Conservation (phyloP, 2,888 invertebrate genomes). For the Helicoverpa assulta region DNA sequence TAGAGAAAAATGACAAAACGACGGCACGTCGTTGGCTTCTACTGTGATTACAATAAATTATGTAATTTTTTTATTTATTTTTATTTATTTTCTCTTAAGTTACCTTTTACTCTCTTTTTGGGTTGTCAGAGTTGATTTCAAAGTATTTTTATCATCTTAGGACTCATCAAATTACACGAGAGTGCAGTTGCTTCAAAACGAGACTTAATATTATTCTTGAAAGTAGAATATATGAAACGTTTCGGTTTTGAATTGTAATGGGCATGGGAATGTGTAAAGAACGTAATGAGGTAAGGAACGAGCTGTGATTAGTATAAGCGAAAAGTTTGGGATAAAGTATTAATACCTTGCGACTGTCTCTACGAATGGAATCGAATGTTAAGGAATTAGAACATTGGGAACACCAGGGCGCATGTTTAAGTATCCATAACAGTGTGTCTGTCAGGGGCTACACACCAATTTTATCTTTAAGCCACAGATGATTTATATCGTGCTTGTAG, state of each 20-base stretch:
- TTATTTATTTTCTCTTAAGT: slow-evolving; percentile 62
- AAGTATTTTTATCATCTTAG: slow-evolving; percentile 5
- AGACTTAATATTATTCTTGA: slow-evolving; percentile 31
- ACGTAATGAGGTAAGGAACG: slow-evolving; percentile 53
- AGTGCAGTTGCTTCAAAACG: slow-evolving; percentile 14
- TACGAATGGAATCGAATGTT: slow-evolving; percentile 10
- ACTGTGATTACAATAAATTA: slow-evolving; percentile 88
- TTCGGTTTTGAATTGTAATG: slow-evolving; percentile 19
- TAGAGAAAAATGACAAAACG: slow-evolving; percentile 63
- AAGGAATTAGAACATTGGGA: background rate
- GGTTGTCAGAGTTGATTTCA: slow-evolving; percentile 26
- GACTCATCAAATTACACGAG: slow-evolving; percentile 30
- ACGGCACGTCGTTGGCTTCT: slow-evolving; percentile 67
- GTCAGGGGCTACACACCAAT: background rate
- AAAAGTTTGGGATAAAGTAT: slow-evolving; percentile 47
- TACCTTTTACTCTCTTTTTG: slow-evolving; percentile 50
- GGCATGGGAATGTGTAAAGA: slow-evolving; percentile 30
- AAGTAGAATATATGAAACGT: slow-evolving; percentile 36
- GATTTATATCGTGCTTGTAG: slow-evolving; percentile 41
- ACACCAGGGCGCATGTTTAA: slow-evolving; percentile 6
- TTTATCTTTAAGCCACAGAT: slow-evolving; percentile 1
- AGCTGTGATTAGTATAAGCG: slow-evolving; percentile 64
- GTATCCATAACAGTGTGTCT: background rate
- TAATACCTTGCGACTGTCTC: slow-evolving; percentile 36
- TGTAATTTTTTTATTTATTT: slow-evolving; percentile 78